Evolutionary conservation across 2,888 invertebrate species (phyloP).

Genomic region (Clunio marinus): DNA sequence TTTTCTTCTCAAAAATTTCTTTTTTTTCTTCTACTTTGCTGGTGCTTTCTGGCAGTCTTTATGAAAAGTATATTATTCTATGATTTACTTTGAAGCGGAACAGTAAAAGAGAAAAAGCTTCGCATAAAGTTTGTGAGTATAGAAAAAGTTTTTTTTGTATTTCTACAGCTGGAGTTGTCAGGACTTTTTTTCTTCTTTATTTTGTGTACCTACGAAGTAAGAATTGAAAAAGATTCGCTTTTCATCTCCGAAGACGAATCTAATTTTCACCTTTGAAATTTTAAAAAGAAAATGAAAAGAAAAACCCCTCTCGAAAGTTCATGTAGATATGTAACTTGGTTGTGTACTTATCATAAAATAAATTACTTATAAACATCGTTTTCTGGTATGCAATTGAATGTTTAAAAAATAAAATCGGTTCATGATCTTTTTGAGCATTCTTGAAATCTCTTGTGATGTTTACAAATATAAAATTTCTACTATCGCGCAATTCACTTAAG

Average conservation of each 20-base stretch:
- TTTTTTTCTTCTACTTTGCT: not conserved
- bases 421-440: too few species aligned
- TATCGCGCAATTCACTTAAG: too few species aligned
- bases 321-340: not conserved
- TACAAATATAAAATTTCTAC: too few species aligned
- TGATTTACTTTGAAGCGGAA: slow-evolving; percentile 23
- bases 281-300: not conserved
- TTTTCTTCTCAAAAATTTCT: not conserved
- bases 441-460: too few species aligned
- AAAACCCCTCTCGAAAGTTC: not conserved
- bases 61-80: slow-evolving; percentile 19
- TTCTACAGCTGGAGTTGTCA: too few species aligned
- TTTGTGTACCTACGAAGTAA: not conserved
- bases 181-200: too few species aligned
- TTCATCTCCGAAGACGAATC: not conserved
- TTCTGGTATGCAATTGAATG: too few species aligned
- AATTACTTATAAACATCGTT: too few species aligned
- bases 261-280: too few species aligned
- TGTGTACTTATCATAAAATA: slow-evolving; percentile 8
- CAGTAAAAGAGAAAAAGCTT: not conserved
- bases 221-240: not conserved
- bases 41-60: slow-evolving; percentile 1
- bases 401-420: too few species aligned
- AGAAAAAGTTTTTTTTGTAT: not conserved
- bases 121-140: not conserved